These are phyloP conservation scores for Teleogryllus occipitalis DNA, from an alignment of 1,140 invertebrate species.

Conservation along the genomic window DNA sequence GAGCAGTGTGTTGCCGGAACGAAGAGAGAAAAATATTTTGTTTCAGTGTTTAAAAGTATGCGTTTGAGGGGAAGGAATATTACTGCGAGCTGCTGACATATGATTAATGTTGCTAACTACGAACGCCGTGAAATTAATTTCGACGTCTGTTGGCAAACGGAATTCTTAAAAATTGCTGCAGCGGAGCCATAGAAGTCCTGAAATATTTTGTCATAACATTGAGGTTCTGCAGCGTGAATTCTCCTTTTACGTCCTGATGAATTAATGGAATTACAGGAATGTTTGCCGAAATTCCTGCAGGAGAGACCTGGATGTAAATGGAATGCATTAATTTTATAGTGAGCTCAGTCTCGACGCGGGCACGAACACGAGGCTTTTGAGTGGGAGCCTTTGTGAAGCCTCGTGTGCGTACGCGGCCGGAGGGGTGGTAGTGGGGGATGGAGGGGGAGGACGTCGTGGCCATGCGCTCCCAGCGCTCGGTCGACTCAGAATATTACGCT, in stretches of 20 bases:
- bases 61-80: no score
- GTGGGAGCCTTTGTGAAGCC: neutral
- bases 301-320: neutral
- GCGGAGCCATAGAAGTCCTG: neutral
- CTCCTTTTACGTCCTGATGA: conserved; percentile 1
- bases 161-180: neutral
- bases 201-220: neutral
- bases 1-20: no score
- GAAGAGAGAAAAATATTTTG: no score
- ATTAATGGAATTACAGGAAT: conserved; percentile 5
- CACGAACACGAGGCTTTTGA: neutral
- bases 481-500: no score
- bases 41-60: no score
- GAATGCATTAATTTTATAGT: conserved; percentile 6
- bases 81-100: neutral
- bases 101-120: neutral
- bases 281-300: neutral
- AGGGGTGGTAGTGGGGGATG: no score
- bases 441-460: no score
- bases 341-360: neutral
- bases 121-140: neutral
- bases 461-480: no score
- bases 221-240: neutral
- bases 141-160: neutral
- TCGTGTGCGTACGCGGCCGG: neutral